A percentile compares a stretch with the other conserved stretches of the same genome.
Conservation (phyloP, 2,113 vertebrate genomes). For the Tachycineta bicolor region DNA sequence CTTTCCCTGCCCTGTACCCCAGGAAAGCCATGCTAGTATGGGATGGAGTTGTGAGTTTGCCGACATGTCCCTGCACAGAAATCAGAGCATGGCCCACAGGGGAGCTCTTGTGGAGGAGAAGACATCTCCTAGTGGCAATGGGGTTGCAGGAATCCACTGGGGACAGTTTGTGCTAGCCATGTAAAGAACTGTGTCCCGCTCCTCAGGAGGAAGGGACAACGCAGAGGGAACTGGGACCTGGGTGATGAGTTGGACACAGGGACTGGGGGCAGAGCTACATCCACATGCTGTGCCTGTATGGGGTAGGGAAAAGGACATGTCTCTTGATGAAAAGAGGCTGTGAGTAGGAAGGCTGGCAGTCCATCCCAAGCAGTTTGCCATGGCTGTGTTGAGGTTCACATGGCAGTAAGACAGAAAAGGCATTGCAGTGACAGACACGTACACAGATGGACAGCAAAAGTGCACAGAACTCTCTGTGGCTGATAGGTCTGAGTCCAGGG, state of each 20-base stretch:
- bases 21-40: background rate
- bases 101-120: background rate
- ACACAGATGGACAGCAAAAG: background rate
- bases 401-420: background rate
- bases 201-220: background rate
- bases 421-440: background rate
- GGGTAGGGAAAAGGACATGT: background rate
- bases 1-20: background rate
- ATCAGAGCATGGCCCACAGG: background rate
- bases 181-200: background rate
- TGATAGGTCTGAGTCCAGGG: background rate
- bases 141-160: background rate
- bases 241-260: background rate
- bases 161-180: background rate
- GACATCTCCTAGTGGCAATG: background rate
- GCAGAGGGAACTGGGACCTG: background rate
- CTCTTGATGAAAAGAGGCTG: background rate
- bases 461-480: background rate
- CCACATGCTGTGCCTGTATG: background rate
- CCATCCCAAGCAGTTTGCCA: background rate
- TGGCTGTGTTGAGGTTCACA: background rate
- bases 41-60: background rate
- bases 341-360: background rate
- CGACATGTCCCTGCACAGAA: background rate
- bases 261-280: background rate